Evolutionary conservation across 2,888 invertebrate genomes (phyloP).

Genomic region (Colostygia pectinataria): DNA sequence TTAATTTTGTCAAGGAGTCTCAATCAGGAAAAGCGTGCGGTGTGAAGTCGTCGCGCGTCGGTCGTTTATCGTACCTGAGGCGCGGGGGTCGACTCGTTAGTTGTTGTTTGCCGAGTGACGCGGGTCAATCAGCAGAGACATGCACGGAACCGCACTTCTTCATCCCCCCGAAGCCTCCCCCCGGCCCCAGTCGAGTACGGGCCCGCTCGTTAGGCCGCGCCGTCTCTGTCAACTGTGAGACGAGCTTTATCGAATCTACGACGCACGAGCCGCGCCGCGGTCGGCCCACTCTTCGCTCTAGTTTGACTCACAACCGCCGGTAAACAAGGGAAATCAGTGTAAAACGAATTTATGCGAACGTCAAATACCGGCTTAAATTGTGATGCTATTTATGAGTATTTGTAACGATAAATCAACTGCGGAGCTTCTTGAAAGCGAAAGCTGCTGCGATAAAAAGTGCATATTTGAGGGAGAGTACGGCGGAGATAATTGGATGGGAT

Average conservation of each 20-base stretch:
- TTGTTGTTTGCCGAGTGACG: constrained; percentile 83
- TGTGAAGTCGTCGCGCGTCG: constrained; percentile 66
- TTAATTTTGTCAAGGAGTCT: constrained; percentile 81
- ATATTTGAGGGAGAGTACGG: constrained; percentile 24
- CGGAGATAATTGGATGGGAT: constrained; percentile 64
- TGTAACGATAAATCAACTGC: constrained; percentile 29
- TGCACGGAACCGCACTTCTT: constrained; percentile 83
- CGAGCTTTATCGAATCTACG: constrained; percentile 83
- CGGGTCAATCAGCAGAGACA: constrained; percentile 83
- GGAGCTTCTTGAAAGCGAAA: constrained; percentile 28
- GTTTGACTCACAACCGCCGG: constrained; percentile 75
- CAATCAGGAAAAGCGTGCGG: constrained; percentile 71
- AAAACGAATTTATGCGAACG: constrained; percentile 73
- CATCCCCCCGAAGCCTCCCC: constrained; percentile 56
- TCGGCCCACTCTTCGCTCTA: constrained; percentile 76
- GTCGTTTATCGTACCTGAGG: constrained; percentile 76
- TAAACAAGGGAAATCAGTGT: constrained; percentile 79
- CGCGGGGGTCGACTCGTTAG: constrained; percentile 80
- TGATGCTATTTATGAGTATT: constrained; percentile 36
- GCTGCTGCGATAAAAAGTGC: constrained; percentile 26
- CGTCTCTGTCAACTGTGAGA: constrained; percentile 81
- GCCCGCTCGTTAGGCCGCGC: constrained; percentile 76
- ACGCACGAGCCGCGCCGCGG: constrained; percentile 79
- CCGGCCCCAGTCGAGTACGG: constrained; percentile 44
- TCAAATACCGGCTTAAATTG: constrained; percentile 53